Percentiles rank a stretch among this genome's conserved stretches.
Evolutionary conservation across 2,888 invertebrate species (phyloP).

Genomic region (Aleiodes testaceus): DNA sequence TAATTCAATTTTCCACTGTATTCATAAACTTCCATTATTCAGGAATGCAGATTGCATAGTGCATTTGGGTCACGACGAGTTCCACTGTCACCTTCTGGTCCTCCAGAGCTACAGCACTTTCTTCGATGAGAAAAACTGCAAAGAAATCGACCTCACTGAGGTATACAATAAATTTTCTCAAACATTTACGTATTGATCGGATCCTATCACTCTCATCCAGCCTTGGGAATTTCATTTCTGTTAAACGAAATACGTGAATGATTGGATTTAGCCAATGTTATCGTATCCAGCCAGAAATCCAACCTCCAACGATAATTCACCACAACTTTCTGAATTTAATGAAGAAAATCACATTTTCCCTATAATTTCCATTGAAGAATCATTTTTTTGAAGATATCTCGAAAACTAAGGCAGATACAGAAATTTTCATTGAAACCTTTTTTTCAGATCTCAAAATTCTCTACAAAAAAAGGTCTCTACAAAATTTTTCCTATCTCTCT

Average conservation of each 20-base stretch:
- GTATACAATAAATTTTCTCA: conserved; percentile 55
- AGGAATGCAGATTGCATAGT: conserved; percentile 82
- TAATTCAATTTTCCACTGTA: conserved; percentile 2
- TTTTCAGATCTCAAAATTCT: too few species aligned
- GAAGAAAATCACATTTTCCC: too few species aligned
- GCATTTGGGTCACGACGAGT: conserved; percentile 79
- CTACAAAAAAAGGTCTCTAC: too few species aligned
- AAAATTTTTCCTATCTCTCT: too few species aligned
- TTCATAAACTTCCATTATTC: conserved; percentile 54
- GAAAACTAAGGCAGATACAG: too few species aligned
- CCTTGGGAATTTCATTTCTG: conserved; percentile 6
- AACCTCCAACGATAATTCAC: too few species aligned
- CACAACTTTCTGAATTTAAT: too few species aligned
- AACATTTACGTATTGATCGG: conserved; percentile 11
- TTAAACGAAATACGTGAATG: background rate
- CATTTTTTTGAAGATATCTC: too few species aligned
- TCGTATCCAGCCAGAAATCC: too few species aligned
- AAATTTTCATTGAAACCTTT: too few species aligned
- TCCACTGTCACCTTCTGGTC: conserved; percentile 81
- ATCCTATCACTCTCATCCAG: conserved; percentile 37
- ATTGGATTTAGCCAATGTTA: too few species aligned
- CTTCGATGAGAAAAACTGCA: conserved; percentile 75
- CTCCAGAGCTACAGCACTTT: conserved; percentile 81
- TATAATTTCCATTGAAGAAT: too few species aligned
- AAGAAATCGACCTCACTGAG: conserved; percentile 65